These are phyloP conservation scores for Sitobion miscanthi DNA, from an alignment of 1,140 invertebrate genomes.

Conservation along the genomic window DNA sequence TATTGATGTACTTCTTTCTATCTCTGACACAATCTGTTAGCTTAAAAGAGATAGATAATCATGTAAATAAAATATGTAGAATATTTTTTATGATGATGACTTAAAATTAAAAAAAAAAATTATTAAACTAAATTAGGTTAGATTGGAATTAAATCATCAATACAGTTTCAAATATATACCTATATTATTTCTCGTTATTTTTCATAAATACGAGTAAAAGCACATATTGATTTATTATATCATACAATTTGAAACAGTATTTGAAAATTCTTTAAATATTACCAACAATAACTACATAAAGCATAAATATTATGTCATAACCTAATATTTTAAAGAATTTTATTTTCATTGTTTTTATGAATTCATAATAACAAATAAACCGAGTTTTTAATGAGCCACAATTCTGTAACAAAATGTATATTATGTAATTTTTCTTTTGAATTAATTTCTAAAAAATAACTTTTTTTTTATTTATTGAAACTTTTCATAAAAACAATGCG, in stretches of 20 bases:
- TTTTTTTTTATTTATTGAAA: constrained; percentile 17
- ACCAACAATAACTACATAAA: neutral
- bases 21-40: too few species aligned
- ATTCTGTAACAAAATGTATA: neutral
- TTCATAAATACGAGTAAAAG: neutral
- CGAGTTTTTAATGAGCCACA: neutral
- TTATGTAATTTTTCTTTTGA: constrained; percentile 22
- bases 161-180: neutral
- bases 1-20: too few species aligned
- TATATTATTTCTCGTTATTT: neutral
- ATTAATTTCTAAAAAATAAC: neutral
- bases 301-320: neutral
- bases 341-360: neutral
- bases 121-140: neutral
- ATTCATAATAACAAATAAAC: constrained; percentile 1
- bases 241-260: neutral
- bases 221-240: neutral
- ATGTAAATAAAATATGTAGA: too few species aligned
- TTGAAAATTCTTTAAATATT: neutral
- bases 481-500: neutral
- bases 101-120: too few species aligned
- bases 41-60: too few species aligned
- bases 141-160: neutral
- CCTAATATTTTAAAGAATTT: neutral
- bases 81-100: too few species aligned